Percentiles rank a stretch among this genome's conserved stretches.
phyloP scores from a whole-genome alignment of 1,140 invertebrate genomes.

The Caenorhabditis tropicalis region DNA sequence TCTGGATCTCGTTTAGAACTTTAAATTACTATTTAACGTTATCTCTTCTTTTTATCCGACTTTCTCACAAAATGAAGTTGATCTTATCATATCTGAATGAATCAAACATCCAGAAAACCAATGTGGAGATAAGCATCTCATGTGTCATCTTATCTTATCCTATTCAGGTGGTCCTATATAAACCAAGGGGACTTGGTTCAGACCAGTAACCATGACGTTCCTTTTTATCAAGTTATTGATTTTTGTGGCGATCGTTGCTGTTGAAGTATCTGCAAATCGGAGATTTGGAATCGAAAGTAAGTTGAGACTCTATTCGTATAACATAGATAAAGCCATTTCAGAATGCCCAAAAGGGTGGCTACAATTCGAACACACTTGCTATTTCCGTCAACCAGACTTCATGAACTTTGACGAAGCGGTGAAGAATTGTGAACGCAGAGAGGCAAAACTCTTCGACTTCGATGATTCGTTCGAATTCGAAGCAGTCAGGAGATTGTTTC shows the following conservation, averaged over 20 bases:
- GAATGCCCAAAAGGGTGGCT: constrained; percentile 25
- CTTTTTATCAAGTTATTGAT: not conserved
- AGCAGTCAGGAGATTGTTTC: not conserved
- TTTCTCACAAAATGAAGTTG: constrained; percentile 7
- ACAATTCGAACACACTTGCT: not conserved
- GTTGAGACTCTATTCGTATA: too few relatives aligned
- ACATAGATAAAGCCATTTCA: not conserved
- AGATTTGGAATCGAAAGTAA: not conserved
- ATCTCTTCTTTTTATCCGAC: not conserved
- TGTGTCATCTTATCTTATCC: not conserved
- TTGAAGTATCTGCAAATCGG: not conserved
- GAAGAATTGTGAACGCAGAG: not conserved
- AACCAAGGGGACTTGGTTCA: too few relatives aligned
- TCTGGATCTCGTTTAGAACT: constrained; percentile 38
- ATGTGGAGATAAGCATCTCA: not conserved
- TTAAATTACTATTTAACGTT: not conserved
- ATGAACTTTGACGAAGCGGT: not conserved
- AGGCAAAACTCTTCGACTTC: not conserved
- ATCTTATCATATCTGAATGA: not conserved
- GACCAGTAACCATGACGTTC: too few relatives aligned
- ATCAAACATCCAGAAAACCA: too few relatives aligned
- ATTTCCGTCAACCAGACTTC: not conserved
- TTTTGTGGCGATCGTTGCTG: not conserved
- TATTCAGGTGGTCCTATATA: not conserved
- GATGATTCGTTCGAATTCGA: not conserved